Evolutionary conservation across 2,797 vertebrate genomes (phyloP).

Genomic region (Centroberyx gerrardi): DNA sequence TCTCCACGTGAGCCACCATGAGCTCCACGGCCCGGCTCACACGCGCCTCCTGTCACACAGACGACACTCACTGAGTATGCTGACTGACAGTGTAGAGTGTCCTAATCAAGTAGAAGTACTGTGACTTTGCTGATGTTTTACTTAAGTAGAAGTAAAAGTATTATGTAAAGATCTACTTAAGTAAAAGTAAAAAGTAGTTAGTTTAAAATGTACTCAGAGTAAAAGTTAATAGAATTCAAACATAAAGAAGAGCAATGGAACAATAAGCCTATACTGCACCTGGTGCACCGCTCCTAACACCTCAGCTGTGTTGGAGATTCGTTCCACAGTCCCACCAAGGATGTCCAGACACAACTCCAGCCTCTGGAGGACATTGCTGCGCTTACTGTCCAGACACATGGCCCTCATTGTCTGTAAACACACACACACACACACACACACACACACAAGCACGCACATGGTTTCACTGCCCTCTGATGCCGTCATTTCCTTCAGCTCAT

Average conservation of each 20-base stretch:
- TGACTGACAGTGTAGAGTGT: too few relatives aligned
- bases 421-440: conserved; percentile 24
- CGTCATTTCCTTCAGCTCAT: background rate
- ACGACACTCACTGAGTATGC: background rate
- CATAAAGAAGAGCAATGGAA: background rate
- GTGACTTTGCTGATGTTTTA: too few relatives aligned
- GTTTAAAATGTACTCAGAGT: too few relatives aligned
- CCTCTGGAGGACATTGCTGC: conserved; percentile 82
- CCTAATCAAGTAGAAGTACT: too few relatives aligned
- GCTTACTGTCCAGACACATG: conserved; percentile 80
- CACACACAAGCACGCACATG: background rate
- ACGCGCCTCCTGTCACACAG: conserved; percentile 85
- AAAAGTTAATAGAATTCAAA: background rate
- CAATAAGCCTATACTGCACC: conserved; percentile 68
- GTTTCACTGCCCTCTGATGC: background rate
- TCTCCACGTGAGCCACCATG: conserved; percentile 92
- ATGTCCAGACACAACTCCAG: conserved; percentile 86
- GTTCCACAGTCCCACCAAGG: conserved; percentile 81
- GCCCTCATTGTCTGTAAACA: conserved; percentile 82
- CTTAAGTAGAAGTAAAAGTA: too few relatives aligned
- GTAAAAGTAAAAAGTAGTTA: too few relatives aligned
- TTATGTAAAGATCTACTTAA: too few relatives aligned
- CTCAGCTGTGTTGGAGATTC: conserved; percentile 87
- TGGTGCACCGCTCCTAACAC: conserved; percentile 91
- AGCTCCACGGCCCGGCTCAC: conserved; percentile 88